Evolutionary conservation across 2,797 vertebrate genomes (phyloP), one percentile per base, ranked within the genome.

Genomic region (Tokudaia muenninki): DNA sequence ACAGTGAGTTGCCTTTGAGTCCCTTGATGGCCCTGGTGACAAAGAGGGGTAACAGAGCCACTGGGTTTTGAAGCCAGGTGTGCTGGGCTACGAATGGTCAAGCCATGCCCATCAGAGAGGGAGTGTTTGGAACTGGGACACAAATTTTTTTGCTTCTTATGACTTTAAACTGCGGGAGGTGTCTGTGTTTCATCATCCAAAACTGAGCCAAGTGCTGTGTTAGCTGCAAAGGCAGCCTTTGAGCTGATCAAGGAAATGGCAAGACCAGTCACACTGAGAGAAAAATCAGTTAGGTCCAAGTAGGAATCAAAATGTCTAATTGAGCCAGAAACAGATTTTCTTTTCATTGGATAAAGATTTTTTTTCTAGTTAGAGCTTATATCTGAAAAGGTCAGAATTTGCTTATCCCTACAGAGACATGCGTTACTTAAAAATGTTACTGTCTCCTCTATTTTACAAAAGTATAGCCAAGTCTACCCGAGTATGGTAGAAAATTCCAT

Each of bases 1-100:
- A 98, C 99, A 99, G 99, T 99, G 99, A 98, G 99, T 99, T 99
- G 84, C 92, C 63, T 59, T 3, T 5, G 44, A 4, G 52, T 91
- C 52, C 44, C 67, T 16, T 8, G n/a, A 2, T 74, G 47, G 61
- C 50, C 57, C 50, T 5, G n/a, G 29, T 19, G 72, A 77, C 37
- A 47, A 75, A 83, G 65, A 47, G 59, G 34, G 70, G 82, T n/a
- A 72, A 10, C 75, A 79, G 87, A 78, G 16, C 19, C 9, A 4
- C 37, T 84, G 37, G 52, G 63, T n/a, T 86, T 44, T 63, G 74
- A 47, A 12, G 9, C 77, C n/a, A 3, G 29, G 9, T 0, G 0
- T 55, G 3, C 44, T 37, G 14, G 72, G 3, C 44, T 55, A 24
- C 24, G 44, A 86, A 57, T 41, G 41, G 61, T 50, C 80, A 89